Evolutionary conservation across 2,113 vertebrate species (phyloP).

Genomic region (Orcinus orca): DNA sequence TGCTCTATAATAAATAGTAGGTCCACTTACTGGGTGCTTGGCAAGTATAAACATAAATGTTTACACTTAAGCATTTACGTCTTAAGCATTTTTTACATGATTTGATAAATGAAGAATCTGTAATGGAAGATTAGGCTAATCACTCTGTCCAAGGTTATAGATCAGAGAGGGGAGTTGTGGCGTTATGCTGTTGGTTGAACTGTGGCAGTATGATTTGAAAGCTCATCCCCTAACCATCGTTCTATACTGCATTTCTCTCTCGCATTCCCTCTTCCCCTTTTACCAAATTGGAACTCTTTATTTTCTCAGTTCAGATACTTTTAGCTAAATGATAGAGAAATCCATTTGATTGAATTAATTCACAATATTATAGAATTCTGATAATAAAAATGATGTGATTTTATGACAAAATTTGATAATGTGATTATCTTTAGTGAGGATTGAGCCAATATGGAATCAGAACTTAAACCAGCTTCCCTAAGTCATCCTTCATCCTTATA

Average conservation of each 20-base stretch:
- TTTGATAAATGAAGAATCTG: background rate
- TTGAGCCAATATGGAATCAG: background rate
- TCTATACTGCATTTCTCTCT: background rate
- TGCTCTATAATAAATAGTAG: background rate
- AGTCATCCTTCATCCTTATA: background rate
- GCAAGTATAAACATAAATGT: background rate
- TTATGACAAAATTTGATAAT: background rate
- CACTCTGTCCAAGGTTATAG: background rate
- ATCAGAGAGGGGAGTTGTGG: background rate
- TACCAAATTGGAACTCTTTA: background rate
- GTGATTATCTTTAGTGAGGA: background rate
- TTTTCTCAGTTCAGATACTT: background rate
- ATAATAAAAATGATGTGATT: background rate
- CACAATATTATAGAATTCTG: background rate
- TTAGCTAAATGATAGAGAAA: conserved; percentile 17
- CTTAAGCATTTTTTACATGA: background rate
- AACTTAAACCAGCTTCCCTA: background rate
- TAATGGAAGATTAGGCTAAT: background rate
- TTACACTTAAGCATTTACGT: background rate
- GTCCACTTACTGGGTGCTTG: background rate
- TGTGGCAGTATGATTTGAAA: background rate
- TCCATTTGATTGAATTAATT: background rate
- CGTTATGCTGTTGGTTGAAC: background rate
- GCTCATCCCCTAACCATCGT: background rate
- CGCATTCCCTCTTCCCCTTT: background rate